phyloP scores from a whole-genome alignment of 2,888 invertebrate genomes.

The Eustalomyia histrio region DNA sequence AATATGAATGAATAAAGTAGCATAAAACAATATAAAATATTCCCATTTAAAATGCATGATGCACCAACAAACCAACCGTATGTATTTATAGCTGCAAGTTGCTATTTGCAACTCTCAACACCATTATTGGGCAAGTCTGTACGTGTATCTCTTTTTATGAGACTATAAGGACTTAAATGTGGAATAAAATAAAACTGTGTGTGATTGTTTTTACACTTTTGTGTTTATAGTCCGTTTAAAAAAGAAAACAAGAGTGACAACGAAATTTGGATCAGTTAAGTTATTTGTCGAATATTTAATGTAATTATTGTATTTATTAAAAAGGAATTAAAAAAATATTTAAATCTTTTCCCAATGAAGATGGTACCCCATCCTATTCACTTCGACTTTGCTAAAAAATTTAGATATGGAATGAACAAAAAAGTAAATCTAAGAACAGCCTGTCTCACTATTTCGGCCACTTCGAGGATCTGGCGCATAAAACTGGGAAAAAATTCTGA shows the following conservation, averaged over 20 bases:
- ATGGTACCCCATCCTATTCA: no score
- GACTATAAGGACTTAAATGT: neutral
- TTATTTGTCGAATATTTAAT: no score
- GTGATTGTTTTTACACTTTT: slow-evolving; percentile 16
- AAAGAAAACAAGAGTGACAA: neutral
- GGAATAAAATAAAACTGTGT: slow-evolving; percentile 5
- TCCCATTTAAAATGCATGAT: slow-evolving; percentile 5
- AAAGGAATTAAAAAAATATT: no score
- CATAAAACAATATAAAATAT: slow-evolving; percentile 9
- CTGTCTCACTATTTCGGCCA: no score
- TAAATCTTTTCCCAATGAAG: no score
- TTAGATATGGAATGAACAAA: no score
- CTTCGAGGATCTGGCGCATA: no score
- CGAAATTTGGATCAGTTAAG: neutral
- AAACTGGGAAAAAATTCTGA: no score
- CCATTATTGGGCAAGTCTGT: neutral
- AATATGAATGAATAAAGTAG: slow-evolving; percentile 24
- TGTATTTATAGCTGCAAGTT: neutral
- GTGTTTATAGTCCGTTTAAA: slow-evolving; percentile 16
- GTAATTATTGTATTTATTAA: no score
- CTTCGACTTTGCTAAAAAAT: no score
- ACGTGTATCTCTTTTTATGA: neutral
- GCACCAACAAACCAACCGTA: neutral
- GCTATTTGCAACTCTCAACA: neutral
- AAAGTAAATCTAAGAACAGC: no score